Percentiles rank a stretch among this genome's conserved stretches.
Conservation (phyloP, 1,140 invertebrate species). For the Euwallacea similis region DNA sequence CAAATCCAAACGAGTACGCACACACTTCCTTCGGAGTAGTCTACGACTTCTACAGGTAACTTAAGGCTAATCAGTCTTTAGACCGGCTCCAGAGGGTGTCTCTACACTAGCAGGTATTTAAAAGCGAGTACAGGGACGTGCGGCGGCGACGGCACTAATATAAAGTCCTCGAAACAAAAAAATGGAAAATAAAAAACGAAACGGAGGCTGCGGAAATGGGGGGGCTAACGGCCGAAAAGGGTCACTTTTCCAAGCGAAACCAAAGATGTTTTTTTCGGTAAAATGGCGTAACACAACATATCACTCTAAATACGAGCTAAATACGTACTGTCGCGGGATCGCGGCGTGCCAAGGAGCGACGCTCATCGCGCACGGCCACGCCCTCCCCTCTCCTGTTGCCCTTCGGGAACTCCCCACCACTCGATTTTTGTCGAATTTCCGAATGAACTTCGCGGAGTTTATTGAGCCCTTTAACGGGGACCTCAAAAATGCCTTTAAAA, state of each 20-base stretch:
- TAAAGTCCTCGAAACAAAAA: neutral
- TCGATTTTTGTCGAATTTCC: slow-evolving; percentile 23
- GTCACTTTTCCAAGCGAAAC: slow-evolving; percentile 53
- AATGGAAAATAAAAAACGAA: slow-evolving; percentile 16
- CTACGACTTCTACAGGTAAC: neutral
- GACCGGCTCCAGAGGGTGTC: no score
- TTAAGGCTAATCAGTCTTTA: slow-evolving; percentile 47
- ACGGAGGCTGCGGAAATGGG: slow-evolving; percentile 9
- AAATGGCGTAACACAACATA: slow-evolving; percentile 56
- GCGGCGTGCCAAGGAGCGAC: slow-evolving; percentile 30
- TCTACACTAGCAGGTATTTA: neutral
- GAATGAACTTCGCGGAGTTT: slow-evolving; percentile 21
- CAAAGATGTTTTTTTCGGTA: slow-evolving; percentile 52
- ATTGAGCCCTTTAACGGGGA: slow-evolving; percentile 18
- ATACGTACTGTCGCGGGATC: slow-evolving; percentile 51
- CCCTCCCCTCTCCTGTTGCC: slow-evolving; percentile 40
- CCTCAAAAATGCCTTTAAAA: neutral
- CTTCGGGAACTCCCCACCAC: slow-evolving; percentile 18
- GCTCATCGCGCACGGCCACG: slow-evolving; percentile 32
- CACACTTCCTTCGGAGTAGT: slow-evolving; percentile 20
- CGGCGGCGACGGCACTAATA: neutral
- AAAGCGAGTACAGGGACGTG: neutral
- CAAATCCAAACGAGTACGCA: slow-evolving; percentile 29
- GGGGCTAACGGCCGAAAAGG: slow-evolving; percentile 46
- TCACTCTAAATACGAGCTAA: slow-evolving; percentile 55